Evolutionary conservation across 1,140 invertebrate species (phyloP), one percentile per base, ranked within the genome.

Genomic region (Drosophila malerkotliana): DNA sequence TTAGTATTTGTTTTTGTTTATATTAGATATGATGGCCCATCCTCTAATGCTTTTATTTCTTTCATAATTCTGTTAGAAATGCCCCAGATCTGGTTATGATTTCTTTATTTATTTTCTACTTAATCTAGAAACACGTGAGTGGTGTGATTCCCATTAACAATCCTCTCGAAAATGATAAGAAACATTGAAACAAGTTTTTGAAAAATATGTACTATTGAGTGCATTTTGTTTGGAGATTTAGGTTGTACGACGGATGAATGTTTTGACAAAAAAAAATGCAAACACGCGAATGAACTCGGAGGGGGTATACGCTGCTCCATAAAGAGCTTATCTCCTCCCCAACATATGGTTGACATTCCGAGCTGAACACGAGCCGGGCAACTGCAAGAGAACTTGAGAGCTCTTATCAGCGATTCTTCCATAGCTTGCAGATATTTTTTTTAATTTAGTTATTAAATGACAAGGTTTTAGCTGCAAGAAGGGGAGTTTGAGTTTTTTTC

Each of bases 1-100:
- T 39, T 68, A 69, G 18, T 68, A 69, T 69, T 69, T 48, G 32
- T 56, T 47, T 68, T 68, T 48, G 63, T 68, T 69, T 68, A 69
- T 69, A 32, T 47, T 39, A 48, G 49, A 69, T 57, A 47, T 69
- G 51, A 67, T 63, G 60, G 63, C 60, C 45, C 60, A 34, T 64
- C 24, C 39, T 18, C 32, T 69, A 69, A 69, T 69, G 63, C 67
- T 69, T 56, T 69, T 69, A 69, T 69, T 44, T 69, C 24, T 69
- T 32, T 10, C 51, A 26, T 69, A 32, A 56, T 39, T n/a, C 14
- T 21, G 15, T 45, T 34, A 54, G 53, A 66, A 68, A 54, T 54
- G 37, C 9, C 9, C 15, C 26, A 21, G 14, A 32, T 66, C 12
- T 37, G 21, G 8, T 15, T 7, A 47, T 10, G 47, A 37, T 37